Base-by-base conservation (phyloP, 2,113 vertebrate genomes). In the Pipra filicauda region DNA sequence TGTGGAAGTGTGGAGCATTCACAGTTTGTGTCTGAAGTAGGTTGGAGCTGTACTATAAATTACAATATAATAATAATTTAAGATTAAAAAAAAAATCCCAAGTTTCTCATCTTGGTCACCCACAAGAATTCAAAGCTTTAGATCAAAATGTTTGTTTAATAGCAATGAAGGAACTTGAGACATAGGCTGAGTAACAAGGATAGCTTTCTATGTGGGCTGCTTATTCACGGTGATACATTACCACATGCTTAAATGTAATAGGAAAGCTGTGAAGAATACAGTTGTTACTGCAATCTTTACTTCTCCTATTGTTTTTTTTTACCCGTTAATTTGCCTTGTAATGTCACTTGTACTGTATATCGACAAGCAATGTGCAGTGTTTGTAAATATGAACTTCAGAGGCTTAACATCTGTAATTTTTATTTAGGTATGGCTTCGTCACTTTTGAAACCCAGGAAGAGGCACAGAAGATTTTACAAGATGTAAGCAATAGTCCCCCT, bases 391-490 rank as follows among this genome's bases (percentile, higher is more conserved):
- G 17, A 33, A 43, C 23, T 69, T 51, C 6, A 66, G 46, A 82
- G 46, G 6, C 33, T 91, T 62, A 88, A 10, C 24, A 65, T 67
- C 31, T 84, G 11, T 48, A 6, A 66, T 58, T 96, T 95, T 97
- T 96, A 28, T 92, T 95, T 97, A 99, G 99, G 91, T 99, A 99
- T 93, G 99, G 98, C 64, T 99, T 99, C 85, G 89, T 99, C 91
- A 99, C 99, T 43, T 99, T 99, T 97, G 98, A 99, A 97, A 98
- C 97, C 46, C 95, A 98, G 80, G 98, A 99, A 96, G 99, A 99
- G 90, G 98, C 98, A 24, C 97, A 98, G 97, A 99, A 98, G 96
- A 97, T 99, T 95, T 98, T 99, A 69, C 97, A 98, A 89, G 97
- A 98, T 94, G 99, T 99, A 96, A 98, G 98, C 95, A 26, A 8